Conservation (phyloP, 2,113 vertebrate species). For the Percopsis transmontana region DNA sequence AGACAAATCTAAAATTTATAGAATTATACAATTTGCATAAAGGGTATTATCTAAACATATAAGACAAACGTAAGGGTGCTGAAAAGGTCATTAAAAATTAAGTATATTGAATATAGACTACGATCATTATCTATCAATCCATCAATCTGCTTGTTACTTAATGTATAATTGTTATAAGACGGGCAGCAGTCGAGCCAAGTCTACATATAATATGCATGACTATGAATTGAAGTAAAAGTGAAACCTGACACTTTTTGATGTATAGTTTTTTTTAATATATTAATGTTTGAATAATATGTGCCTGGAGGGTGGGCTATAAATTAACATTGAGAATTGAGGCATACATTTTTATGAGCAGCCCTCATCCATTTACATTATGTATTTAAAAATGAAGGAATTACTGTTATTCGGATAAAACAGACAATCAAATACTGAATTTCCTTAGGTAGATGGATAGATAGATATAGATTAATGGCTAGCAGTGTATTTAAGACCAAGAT, state of each 20-base stretch:
- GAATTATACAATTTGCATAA: slow-evolving; percentile 94
- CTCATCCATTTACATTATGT: slow-evolving; percentile 95
- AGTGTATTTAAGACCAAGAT: slow-evolving; percentile 38
- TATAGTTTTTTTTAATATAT: slow-evolving; percentile 98
- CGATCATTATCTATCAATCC: slow-evolving; percentile 86
- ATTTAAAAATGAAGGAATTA: slow-evolving; percentile 96
- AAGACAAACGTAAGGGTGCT: slow-evolving; percentile 84
- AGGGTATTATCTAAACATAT: slow-evolving; percentile 91
- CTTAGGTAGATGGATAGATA: slow-evolving; percentile 76
- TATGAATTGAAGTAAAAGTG: slow-evolving; percentile 79
- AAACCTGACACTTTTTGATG: slow-evolving; percentile 88
- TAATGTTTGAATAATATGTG: slow-evolving; percentile 99
- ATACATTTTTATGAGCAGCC: slow-evolving; percentile 97
- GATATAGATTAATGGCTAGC: slow-evolving; percentile 17
- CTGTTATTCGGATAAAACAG: slow-evolving; percentile 71
- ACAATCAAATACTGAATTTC: slow-evolving; percentile 74
- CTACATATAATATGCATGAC: slow-evolving; percentile 90
- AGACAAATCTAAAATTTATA: slow-evolving; percentile 98
- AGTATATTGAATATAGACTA: slow-evolving; percentile 79
- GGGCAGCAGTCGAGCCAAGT: slow-evolving; percentile 76
- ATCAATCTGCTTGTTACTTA: slow-evolving; percentile 87
- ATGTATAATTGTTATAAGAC: slow-evolving; percentile 89
- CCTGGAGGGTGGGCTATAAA: slow-evolving; percentile 93
- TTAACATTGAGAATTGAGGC: slow-evolving; percentile 92
- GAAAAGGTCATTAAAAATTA: slow-evolving; percentile 89